phyloP scores from a whole-genome alignment of 2,797 vertebrate genomes.

The Bufotes viridis region DNA sequence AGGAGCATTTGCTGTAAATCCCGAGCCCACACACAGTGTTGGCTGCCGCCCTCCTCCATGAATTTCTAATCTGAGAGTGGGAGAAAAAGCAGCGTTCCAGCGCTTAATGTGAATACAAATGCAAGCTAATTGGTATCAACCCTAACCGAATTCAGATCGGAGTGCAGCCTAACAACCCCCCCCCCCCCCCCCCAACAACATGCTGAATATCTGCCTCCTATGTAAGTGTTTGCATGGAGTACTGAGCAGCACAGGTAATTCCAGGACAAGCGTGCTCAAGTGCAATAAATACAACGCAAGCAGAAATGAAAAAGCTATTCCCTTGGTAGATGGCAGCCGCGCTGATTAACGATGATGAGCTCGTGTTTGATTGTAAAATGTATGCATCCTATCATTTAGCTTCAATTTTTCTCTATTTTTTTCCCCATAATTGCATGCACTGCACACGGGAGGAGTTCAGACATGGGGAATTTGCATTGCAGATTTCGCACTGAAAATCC shows the following conservation, averaged over 20 bases:
- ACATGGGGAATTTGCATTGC: too few species aligned
- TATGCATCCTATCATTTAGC: background rate
- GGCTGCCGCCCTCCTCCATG: conserved; percentile 20
- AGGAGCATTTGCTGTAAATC: conserved; percentile 23
- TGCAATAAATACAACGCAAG: background rate
- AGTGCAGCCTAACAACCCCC: conserved; percentile 38
- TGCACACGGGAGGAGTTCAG: too few species aligned
- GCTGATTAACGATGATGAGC: too few species aligned
- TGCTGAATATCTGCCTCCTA: background rate
- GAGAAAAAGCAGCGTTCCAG: conserved; percentile 38
- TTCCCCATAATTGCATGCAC: too few species aligned
- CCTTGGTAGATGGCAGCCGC: too few species aligned
- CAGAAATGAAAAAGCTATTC: background rate
- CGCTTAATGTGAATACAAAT: conserved; percentile 61
- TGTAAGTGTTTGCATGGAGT: background rate
- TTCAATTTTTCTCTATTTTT: too few species aligned
- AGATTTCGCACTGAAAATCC: too few species aligned
- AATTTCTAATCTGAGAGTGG: conserved; percentile 30
- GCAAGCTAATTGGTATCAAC: conserved; percentile 51
- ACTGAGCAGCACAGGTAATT: conserved; percentile 8
- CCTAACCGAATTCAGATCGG: conserved; percentile 38
- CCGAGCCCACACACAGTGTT: conserved; percentile 42
- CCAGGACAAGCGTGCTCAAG: conserved; percentile 24
- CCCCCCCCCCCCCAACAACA: conserved; percentile 63
- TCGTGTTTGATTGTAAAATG: too few species aligned